Percentiles rank a stretch among this genome's conserved stretches.
phyloP scores from a whole-genome alignment of 2,113 vertebrate genomes.

The Onychostoma macrolepis region DNA sequence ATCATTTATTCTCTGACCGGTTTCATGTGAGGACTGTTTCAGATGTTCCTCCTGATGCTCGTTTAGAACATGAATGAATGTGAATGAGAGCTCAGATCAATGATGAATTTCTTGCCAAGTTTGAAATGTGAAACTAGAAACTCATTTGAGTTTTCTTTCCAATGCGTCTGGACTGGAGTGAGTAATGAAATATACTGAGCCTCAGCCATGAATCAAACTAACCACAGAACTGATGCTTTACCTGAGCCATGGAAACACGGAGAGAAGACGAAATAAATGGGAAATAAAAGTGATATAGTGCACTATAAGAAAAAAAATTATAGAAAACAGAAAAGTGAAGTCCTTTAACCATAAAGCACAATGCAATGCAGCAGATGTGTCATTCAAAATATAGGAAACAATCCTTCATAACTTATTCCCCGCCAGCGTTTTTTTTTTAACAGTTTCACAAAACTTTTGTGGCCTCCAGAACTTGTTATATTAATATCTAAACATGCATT shows the following conservation, averaged over 20 bases:
- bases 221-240: background rate
- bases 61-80: background rate
- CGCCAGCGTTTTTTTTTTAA: too few relatives aligned
- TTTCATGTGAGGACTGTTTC: background rate
- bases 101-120: background rate
- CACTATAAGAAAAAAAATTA: background rate
- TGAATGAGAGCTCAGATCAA: background rate
- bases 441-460: too few relatives aligned
- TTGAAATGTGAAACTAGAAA: too few relatives aligned
- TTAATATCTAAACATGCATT: too few relatives aligned
- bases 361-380: background rate
- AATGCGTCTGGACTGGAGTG: background rate
- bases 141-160: background rate
- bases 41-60: background rate
- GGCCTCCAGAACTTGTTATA: too few relatives aligned
- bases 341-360: background rate
- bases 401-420: too few relatives aligned
- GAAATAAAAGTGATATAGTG: background rate
- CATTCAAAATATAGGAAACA: background rate
- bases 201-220: background rate
- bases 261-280: background rate
- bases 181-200: background rate
- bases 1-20: too few relatives aligned
- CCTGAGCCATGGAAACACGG: background rate
- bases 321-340: background rate